These are phyloP conservation scores for Girardinus metallicus DNA, from an alignment of 2,797 vertebrate species.

Conservation along the genomic window DNA sequence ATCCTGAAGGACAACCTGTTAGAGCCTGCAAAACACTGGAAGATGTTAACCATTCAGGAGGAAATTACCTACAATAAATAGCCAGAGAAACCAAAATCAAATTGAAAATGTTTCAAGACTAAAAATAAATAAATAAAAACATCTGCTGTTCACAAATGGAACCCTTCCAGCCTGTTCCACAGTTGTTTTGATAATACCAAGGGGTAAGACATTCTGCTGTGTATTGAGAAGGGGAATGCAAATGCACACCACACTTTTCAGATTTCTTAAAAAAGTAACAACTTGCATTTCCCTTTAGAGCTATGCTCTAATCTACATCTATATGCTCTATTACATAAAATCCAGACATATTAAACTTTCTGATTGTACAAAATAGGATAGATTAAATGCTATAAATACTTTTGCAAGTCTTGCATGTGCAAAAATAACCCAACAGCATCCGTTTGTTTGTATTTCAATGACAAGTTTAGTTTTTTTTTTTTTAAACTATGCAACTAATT, in stretches of 20 bases:
- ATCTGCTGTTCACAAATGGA: neutral
- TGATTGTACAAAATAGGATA: neutral
- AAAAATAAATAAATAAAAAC: neutral
- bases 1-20: neutral
- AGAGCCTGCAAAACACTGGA: neutral
- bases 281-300: neutral
- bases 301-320: neutral
- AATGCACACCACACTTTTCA: neutral
- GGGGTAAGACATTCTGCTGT: neutral
- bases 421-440: neutral
- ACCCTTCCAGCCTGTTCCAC: neutral
- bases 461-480: neutral
- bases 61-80: neutral
- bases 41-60: neutral
- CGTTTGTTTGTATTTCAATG: neutral
- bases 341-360: neutral
- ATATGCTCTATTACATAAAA: neutral
- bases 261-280: neutral
- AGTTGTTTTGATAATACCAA: neutral
- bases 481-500: neutral
- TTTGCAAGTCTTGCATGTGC: neutral
- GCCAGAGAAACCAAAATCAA: neutral
- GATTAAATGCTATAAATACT: neutral
- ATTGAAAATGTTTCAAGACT: neutral
- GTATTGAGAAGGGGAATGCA: neutral